Percentiles rank a stretch among this genome's conserved stretches.
Conservation (phyloP, 2,113 vertebrate species). For the Crotophaga sulcirostris region DNA sequence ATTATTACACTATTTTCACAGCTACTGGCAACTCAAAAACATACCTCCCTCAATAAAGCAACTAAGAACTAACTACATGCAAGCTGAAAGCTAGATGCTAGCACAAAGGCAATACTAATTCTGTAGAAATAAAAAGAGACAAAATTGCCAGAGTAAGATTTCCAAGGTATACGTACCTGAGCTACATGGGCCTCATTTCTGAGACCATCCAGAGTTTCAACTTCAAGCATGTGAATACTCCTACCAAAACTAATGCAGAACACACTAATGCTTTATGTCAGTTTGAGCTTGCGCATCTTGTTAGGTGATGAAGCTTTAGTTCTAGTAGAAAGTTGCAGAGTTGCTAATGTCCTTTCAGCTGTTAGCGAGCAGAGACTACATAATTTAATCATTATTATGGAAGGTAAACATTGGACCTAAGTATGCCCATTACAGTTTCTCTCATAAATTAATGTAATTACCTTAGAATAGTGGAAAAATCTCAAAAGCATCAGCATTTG, state of each 20-base stretch:
- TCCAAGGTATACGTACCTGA: neutral
- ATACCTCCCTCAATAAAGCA: neutral
- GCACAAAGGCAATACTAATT: neutral
- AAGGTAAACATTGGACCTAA: neutral
- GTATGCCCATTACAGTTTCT: neutral
- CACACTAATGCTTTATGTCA: neutral
- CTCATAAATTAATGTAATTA: neutral
- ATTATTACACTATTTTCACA: neutral
- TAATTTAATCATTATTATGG: neutral
- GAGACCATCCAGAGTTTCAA: neutral
- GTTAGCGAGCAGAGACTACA: neutral
- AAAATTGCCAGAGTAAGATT: neutral
- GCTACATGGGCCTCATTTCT: neutral
- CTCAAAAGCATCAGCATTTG: neutral
- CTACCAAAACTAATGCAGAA: neutral
- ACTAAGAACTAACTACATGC: neutral
- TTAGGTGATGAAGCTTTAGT: neutral
- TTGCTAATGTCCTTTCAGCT: neutral
- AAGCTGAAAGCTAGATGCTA: neutral
- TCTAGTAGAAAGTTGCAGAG: neutral
- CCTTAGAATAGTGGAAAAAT: neutral
- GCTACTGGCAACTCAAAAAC: neutral
- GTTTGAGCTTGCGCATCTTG: neutral
- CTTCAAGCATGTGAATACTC: neutral
- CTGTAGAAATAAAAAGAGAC: neutral